Conservation (phyloP, 2,888 invertebrate species). For the Caradrina clavipalpis region DNA sequence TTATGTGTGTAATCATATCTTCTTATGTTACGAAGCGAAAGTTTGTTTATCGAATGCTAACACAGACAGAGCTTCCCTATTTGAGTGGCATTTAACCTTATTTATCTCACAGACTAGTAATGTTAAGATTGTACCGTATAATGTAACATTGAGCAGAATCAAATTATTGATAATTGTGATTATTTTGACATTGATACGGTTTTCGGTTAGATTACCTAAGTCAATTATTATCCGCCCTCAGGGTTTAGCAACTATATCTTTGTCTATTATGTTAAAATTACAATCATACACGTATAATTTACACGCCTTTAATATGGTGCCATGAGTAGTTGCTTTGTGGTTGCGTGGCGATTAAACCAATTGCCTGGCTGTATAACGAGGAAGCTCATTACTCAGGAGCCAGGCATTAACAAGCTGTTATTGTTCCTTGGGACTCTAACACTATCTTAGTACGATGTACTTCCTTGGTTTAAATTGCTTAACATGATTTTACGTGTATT, state of each 20-base stretch:
- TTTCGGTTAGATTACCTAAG: slow-evolving; percentile 9
- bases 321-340: slow-evolving; percentile 41
- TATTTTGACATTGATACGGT: slow-evolving; percentile 24
- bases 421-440: slow-evolving; percentile 54
- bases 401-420: slow-evolving; percentile 62
- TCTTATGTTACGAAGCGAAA: slow-evolving; percentile 60
- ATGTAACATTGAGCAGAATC: slow-evolving; percentile 8
- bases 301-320: slow-evolving; percentile 56
- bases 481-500: slow-evolving; percentile 3
- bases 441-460: slow-evolving; percentile 36
- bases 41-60: slow-evolving; percentile 43
- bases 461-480: slow-evolving; percentile 39
- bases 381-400: slow-evolving; percentile 64
- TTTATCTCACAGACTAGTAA: slow-evolving; percentile 8
- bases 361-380: slow-evolving; percentile 63
- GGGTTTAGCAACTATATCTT: slow-evolving; percentile 14
- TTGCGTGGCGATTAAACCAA: slow-evolving; percentile 63
- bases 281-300: slow-evolving; percentile 48
- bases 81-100: slow-evolving; percentile 39
- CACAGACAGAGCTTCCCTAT: slow-evolving; percentile 29
- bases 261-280: slow-evolving; percentile 48
- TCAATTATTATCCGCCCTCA: slow-evolving; percentile 26
- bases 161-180: background rate
- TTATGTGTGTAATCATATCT: slow-evolving; percentile 60
- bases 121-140: background rate